A percentile compares a stretch with the other conserved stretches of the same genome.
Evolutionary conservation across 2,797 vertebrate genomes (phyloP).

Genomic region (Lagocephalus sceleratus): DNA sequence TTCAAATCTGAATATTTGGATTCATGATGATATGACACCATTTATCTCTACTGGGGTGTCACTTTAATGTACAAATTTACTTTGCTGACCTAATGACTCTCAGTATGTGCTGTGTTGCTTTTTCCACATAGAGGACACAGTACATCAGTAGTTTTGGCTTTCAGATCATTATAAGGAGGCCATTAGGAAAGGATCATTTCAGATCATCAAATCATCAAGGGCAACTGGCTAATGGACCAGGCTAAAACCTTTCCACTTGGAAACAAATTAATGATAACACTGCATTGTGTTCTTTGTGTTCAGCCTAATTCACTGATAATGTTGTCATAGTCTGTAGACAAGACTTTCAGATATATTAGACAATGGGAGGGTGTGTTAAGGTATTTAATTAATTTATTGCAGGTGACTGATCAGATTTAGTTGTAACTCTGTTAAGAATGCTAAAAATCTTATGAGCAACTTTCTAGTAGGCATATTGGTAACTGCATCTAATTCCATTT

Average conservation of each 20-base stretch:
- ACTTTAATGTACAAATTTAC: neutral
- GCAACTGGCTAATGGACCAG: conserved; percentile 47
- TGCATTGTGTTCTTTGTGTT: conserved; percentile 22
- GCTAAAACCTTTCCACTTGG: conserved; percentile 40
- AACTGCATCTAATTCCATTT: conserved; percentile 17
- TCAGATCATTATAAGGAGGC: conserved; percentile 41
- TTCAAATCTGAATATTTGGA: neutral
- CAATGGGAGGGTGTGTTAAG: conserved; percentile 19
- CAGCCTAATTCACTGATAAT: conserved; percentile 24
- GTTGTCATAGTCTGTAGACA: conserved; percentile 15
- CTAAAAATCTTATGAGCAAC: conserved; percentile 26
- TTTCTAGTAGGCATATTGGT: conserved; percentile 29
- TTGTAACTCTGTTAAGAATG: conserved; percentile 29
- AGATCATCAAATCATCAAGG: conserved; percentile 32
- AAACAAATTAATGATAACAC: conserved; percentile 48
- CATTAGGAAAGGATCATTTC: conserved; percentile 60
- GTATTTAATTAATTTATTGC: conserved; percentile 36
- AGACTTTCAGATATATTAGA: conserved; percentile 9
- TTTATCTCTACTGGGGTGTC: neutral
- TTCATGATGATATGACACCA: neutral
- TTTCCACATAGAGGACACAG: conserved; percentile 1
- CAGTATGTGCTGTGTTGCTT: neutral
- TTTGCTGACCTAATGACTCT: neutral
- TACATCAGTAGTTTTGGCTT: conserved; percentile 30
- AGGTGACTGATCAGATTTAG: conserved; percentile 35